Conservation (phyloP, 2,888 invertebrate species). For the Lissonota sp. region DNA sequence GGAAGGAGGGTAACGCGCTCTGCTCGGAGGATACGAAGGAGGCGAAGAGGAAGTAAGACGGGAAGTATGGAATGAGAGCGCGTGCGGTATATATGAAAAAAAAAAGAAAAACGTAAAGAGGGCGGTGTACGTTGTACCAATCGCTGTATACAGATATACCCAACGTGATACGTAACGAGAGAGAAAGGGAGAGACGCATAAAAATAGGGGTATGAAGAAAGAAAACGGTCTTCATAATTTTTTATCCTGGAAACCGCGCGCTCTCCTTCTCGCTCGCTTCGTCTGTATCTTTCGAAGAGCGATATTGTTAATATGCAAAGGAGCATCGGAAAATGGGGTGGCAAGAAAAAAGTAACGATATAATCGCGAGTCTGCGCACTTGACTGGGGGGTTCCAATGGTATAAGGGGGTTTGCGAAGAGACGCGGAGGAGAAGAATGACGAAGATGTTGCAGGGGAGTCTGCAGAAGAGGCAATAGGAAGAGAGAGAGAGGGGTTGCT, state of each 20-base stretch:
- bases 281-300: constrained; percentile 74
- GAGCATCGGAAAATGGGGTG: constrained; percentile 83
- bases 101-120: constrained; percentile 23
- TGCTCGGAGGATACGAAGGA: constrained; percentile 40
- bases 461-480: constrained; percentile 25
- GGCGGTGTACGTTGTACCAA: constrained; percentile 37
- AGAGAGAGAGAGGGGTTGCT: constrained; percentile 50
- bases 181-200: constrained; percentile 41
- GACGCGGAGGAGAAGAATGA: constrained; percentile 44
- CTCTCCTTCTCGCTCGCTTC: constrained; percentile 66
- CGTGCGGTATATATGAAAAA: constrained; percentile 38
- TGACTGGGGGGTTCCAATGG: constrained; percentile 29
- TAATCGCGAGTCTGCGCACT: constrained; percentile 69
- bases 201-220: constrained; percentile 51
- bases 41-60: constrained; percentile 71
- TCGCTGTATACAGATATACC: constrained; percentile 38
- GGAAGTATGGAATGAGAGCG: constrained; percentile 63
- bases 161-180: constrained; percentile 22
- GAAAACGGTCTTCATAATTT: constrained; percentile 79
- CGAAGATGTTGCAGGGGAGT: constrained; percentile 21
- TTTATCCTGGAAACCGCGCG: constrained; percentile 78
- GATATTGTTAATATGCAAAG: constrained; percentile 84
- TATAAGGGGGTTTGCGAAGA: constrained; percentile 3
- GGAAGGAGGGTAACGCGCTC: constrained; percentile 64
- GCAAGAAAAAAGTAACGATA: constrained; percentile 79